phyloP scores from a whole-genome alignment of 2,797 vertebrate genomes.

The Aselliscus stoliczkanus region DNA sequence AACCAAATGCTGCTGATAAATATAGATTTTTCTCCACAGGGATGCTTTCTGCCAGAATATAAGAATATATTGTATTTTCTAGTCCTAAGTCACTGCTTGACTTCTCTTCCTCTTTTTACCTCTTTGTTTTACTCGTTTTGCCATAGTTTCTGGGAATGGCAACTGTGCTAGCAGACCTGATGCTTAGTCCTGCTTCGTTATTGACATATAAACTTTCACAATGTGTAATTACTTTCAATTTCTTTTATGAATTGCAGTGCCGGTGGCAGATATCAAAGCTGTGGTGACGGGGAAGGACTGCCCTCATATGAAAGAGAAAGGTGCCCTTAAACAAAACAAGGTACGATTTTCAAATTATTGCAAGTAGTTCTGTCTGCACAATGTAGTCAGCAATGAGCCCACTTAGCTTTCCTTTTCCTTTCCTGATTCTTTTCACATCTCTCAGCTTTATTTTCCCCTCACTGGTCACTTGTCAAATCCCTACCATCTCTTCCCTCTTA shows the following conservation, averaged over 20 bases:
- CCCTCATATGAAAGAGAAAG: slow-evolving; percentile 99
- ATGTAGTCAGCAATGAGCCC: neutral
- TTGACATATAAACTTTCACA: neutral
- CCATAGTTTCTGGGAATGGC: neutral
- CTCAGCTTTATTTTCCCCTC: neutral
- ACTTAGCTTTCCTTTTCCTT: neutral
- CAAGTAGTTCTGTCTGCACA: neutral
- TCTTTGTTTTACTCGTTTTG: neutral
- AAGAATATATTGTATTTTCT: neutral
- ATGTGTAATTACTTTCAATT: slow-evolving; percentile 46
- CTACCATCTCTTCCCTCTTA: neutral
- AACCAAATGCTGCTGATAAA: neutral
- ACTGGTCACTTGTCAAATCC: neutral
- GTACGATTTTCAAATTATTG: slow-evolving; percentile 79
- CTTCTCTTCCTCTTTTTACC: neutral
- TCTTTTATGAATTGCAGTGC: slow-evolving; percentile 87
- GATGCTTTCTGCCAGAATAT: neutral
- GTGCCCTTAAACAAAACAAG: slow-evolving; percentile 99
- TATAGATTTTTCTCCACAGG: neutral
- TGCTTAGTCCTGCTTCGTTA: slow-evolving; percentile 19
- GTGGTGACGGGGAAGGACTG: slow-evolving; percentile 99
- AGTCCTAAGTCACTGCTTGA: neutral
- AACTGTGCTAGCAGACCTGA: neutral
- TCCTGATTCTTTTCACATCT: neutral
- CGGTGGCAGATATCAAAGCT: slow-evolving; percentile 99